Percentiles rank a stretch among this genome's conserved stretches.
These are phyloP conservation scores for Lordiphosa mommai DNA, from an alignment of 1,140 invertebrate genomes.

Conservation along the genomic window DNA sequence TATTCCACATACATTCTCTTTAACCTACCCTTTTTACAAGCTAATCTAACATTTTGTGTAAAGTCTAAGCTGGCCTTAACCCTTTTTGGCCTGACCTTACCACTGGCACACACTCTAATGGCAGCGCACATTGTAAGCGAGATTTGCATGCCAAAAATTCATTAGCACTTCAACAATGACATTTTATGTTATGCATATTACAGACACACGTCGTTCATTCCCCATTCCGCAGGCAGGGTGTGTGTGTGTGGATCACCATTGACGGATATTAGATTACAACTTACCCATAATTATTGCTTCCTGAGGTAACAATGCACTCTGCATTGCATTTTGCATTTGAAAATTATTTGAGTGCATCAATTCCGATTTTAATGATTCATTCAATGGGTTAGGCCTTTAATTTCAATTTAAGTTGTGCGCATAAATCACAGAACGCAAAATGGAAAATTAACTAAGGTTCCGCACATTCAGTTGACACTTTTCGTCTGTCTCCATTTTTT, in stretches of 20 bases:
- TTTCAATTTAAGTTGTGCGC: slow-evolving; percentile 25
- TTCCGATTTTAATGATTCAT: slow-evolving; percentile 31
- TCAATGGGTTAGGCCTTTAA: slow-evolving; percentile 11
- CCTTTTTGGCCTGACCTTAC: background rate
- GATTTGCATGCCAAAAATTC: slow-evolving; percentile 68
- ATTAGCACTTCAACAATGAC: slow-evolving; percentile 74
- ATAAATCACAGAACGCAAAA: slow-evolving; percentile 28
- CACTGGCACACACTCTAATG: background rate
- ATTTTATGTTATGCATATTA: slow-evolving; percentile 51
- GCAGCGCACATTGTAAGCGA: slow-evolving; percentile 24
- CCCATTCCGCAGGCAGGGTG: background rate
- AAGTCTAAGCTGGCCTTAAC: slow-evolving; percentile 4
- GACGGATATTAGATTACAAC: slow-evolving; percentile 63
- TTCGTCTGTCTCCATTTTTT: slow-evolving; percentile 8
- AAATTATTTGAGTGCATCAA: slow-evolving; percentile 19
- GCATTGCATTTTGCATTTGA: slow-evolving; percentile 15
- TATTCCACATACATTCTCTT: no score
- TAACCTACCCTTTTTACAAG: no score
- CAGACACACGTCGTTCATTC: background rate
- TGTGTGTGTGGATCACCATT: slow-evolving; percentile 15
- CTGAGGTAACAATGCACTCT: slow-evolving; percentile 46
- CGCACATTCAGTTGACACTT: slow-evolving; percentile 41
- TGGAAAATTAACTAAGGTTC: slow-evolving; percentile 29
- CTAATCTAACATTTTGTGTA: slow-evolving; percentile 15
- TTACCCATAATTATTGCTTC: slow-evolving; percentile 50